A percentile compares a stretch with the other conserved stretches of the same genome.
These are phyloP conservation scores for Alouatta palliata DNA, from an alignment of 2,113 vertebrate genomes.

Conservation along the genomic window DNA sequence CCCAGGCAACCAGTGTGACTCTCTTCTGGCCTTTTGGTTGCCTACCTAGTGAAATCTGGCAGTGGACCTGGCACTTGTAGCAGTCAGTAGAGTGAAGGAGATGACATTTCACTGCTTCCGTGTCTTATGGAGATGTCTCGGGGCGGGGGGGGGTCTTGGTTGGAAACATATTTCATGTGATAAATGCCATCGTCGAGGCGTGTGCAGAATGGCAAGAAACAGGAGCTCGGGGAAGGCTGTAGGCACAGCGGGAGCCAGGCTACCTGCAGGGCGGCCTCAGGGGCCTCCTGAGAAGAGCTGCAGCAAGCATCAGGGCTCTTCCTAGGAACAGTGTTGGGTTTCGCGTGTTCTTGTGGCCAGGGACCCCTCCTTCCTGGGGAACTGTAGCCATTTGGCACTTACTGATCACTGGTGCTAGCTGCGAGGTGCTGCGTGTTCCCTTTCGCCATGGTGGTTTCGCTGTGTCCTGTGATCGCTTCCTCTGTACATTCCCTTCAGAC, in stretches of 20 bases:
- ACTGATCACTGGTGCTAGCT: background rate
- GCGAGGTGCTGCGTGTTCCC: fast-evolving
- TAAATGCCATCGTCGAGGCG: background rate
- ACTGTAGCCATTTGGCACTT: background rate
- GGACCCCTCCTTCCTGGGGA: background rate
- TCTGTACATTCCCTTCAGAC: background rate
- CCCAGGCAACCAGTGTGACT: fast-evolving
- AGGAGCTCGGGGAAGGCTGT: background rate
- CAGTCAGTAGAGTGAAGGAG: background rate
- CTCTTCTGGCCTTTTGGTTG: background rate
- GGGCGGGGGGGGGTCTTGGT: background rate
- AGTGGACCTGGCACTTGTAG: background rate
- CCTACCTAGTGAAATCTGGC: background rate
- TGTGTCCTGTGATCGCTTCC: background rate
- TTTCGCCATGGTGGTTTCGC: background rate
- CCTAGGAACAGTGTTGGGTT: background rate
- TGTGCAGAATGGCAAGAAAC: background rate
- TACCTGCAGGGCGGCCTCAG: background rate
- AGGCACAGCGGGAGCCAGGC: background rate
- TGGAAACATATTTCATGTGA: background rate
- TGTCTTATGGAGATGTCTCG: background rate
- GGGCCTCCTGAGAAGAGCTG: background rate
- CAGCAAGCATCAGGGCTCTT: background rate
- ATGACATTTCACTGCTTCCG: background rate
- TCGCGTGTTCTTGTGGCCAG: background rate